Base-by-base conservation (phyloP, 2,888 invertebrate species). In the Caenorhabditis macrosperma region DNA sequence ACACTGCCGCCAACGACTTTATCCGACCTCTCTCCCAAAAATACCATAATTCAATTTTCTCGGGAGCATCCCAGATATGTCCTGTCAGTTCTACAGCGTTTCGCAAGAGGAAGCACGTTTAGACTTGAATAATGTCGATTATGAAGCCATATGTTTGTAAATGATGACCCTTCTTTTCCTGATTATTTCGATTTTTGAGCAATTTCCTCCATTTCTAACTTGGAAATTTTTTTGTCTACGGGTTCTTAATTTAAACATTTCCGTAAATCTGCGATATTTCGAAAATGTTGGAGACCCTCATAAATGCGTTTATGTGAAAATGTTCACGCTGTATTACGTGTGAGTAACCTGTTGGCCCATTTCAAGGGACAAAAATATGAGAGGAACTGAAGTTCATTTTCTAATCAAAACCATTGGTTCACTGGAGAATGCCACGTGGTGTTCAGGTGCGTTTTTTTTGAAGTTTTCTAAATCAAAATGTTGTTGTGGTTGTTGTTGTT, bases 21-120 rank as follows among this genome's bases (percentile, higher is more conserved):
- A 81, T 85, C 59, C 52, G 79, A 17, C 86, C 86, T 22, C 68
- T 86, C 28, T 82, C 68, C 66, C 63, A 82, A 52, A 85, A 82
- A 35, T 84, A 86, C 78, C 76, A 75, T 20, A 66, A 78, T 57
- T 55, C 77, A 9, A 69, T 84, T 4, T 64, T 72, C 10, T 38
- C 71, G 17, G 64, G 68, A n/a, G 57, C 72, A 7, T 30, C 69
- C 9, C 77, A 75, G 24, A 72, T 66, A 9, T 84, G 84, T 64
- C 84, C 84, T 12, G 75, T 79, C 24, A 64, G 63, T 26, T 55
- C 69, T 3, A 46, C 59, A 17, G 30, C 35, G 20, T 50, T 59
- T 35, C 26, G 61, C 17, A 66, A 55, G 15, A 48, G 59, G 52
- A 50, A 55, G 28, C 72, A 74, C 22, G 64, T 78, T 4, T 67